Evolutionary conservation across 2,797 vertebrate species (phyloP), one percentile per base, ranked within the genome.

Genomic region (Eulemur rubriventer): DNA sequence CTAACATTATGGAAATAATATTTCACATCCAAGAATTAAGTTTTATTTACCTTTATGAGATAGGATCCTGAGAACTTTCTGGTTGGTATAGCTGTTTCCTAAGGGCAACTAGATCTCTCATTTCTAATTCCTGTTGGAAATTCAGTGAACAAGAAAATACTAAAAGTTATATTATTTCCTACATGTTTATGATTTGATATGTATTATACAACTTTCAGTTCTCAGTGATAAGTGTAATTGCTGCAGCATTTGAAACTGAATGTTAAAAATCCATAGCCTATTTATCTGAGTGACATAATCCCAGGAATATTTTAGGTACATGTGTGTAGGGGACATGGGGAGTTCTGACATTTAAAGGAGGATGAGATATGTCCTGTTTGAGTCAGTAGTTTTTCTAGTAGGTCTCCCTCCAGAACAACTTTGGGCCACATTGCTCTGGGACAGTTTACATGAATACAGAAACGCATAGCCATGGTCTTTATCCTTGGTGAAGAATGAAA

Each of bases 281-380:
- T 87, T 85, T 97, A 97, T 96, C 84, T 97, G 97, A 96, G 75
- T 94, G 92, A 90, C 93, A 35, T 35, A 67, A 67, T 20, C 33
- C 92, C 0, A 93, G 96, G 96, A 93, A 33, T 96, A 94, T 96
- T 95, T 97, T 93, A 0, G 1, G 88, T 97, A 6, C 52, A 3
- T 48, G 6, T 83, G 16, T 67, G 8, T 75, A 75, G 30, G 35
- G 67, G 22, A 0, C 35, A 35, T 96, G 30, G 26, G 43, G 22
- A 59, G 46, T 67, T 59, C 12, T 57, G 97, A 85, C 96, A 59
- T 96, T 97, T 89, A 96, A 98, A 94, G 86, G 95, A 96, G 92
- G 96, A 92, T 96, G 95, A 96, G 96, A 92, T 97, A 97, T 98
- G 97, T 98, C 97, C 97, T 98, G 97, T 96, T 97, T 78, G 48